phyloP scores from a whole-genome alignment of 2,888 invertebrate genomes.

The Scaptodrosophila latifasciaeformis region DNA sequence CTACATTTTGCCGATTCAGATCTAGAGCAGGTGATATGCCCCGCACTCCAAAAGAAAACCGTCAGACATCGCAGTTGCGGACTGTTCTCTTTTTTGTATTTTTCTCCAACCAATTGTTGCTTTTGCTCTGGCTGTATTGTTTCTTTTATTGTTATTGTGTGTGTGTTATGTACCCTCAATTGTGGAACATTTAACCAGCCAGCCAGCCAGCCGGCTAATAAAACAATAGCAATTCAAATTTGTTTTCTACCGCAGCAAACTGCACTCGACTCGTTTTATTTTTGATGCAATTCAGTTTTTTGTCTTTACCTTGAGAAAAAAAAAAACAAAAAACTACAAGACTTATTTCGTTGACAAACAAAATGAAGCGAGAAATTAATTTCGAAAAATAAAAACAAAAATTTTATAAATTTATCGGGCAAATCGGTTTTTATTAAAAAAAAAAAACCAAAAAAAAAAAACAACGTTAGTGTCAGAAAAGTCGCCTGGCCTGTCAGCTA shows the following conservation, averaged over 20 bases:
- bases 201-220: background rate
- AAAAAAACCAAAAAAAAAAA: no score
- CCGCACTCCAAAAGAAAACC: background rate
- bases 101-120: no score
- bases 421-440: no score
- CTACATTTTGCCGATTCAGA: constrained; percentile 20
- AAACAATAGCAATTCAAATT: constrained; percentile 4
- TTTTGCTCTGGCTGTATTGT: no score
- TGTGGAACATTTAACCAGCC: no score
- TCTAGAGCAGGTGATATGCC: constrained; percentile 35
- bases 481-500: no score
- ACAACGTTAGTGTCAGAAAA: no score
- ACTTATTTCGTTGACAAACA: no score
- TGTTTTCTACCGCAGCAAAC: constrained; percentile 1
- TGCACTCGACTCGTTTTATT: constrained; percentile 8
- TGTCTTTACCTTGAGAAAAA: background rate
- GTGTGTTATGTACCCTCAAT: background rate
- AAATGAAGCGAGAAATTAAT: background rate
- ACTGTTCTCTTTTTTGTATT: background rate
- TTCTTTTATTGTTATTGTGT: constrained; percentile 2
- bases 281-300: background rate
- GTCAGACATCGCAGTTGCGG: constrained; percentile 1
- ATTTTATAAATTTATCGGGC: no score
- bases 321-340: background rate
- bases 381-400: no score